These are phyloP conservation scores for Magallana angulata DNA, from an alignment of 1,140 invertebrate species.

Conservation along the genomic window DNA sequence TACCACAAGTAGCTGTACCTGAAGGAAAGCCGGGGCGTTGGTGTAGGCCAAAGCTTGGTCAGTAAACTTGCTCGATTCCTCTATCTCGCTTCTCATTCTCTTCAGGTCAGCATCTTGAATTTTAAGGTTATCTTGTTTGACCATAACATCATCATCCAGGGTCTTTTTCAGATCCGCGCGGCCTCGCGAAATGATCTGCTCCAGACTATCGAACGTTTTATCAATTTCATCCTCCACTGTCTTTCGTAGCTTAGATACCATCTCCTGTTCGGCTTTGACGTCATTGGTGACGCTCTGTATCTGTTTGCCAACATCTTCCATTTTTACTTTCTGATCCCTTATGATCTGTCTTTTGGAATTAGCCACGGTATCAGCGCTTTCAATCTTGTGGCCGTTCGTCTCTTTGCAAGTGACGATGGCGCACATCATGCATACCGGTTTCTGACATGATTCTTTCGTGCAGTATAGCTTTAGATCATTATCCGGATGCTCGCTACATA, in stretches of 20 bases:
- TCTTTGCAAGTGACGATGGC: conserved; percentile 60
- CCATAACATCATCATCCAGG: conserved; percentile 49
- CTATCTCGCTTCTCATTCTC: conserved; percentile 52
- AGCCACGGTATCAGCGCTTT: conserved; percentile 55
- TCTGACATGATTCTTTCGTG: conserved; percentile 53
- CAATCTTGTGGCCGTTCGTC: conserved; percentile 58
- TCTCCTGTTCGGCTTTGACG: conserved; percentile 32
- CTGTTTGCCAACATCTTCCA: conserved; percentile 16
- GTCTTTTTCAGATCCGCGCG: conserved; percentile 59
- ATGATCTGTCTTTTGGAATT: conserved; percentile 54
- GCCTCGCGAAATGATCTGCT: conserved; percentile 58
- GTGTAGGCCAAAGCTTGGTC: conserved; percentile 60
- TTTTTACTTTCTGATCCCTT: conserved; percentile 13
- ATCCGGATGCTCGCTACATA: conserved; percentile 51
- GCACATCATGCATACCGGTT: conserved; percentile 64
- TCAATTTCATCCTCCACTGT: conserved; percentile 44
- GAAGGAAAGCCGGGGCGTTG: conserved; percentile 50
- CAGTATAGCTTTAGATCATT: conserved; percentile 52
- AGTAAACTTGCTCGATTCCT: conserved; percentile 60
- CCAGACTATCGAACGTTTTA: conserved; percentile 33
- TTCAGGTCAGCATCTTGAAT: conserved; percentile 58
- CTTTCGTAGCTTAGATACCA: conserved; percentile 16
- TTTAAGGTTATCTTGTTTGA: conserved; percentile 57
- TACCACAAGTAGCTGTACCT: background rate
- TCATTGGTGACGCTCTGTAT: conserved; percentile 18